Conservation (phyloP, 2,797 vertebrate genomes). For the Scyliorhinus canicula region DNA sequence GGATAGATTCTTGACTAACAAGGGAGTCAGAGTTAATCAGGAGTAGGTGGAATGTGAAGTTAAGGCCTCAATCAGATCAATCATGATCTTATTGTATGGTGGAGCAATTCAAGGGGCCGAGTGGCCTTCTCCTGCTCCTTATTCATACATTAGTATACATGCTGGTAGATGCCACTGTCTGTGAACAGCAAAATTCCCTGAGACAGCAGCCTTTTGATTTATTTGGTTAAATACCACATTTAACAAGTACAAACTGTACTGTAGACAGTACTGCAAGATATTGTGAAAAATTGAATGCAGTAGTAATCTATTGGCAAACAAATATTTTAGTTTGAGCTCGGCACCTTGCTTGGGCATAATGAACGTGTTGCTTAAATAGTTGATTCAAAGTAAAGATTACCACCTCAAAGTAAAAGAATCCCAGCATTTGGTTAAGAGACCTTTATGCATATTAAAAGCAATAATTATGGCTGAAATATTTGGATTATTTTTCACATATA, state of each 20-base stretch:
- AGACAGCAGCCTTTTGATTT: not conserved
- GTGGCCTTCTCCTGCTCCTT: no score
- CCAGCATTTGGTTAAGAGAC: not conserved
- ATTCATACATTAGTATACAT: no score
- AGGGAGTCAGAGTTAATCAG: no score
- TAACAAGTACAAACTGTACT: slow-evolving; percentile 6
- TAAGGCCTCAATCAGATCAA: no score
- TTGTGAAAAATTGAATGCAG: not conserved
- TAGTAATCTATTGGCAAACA: not conserved
- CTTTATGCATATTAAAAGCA: not conserved
- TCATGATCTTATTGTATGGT: no score
- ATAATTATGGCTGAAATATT: not conserved
- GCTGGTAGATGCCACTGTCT: not conserved
- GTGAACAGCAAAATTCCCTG: not conserved
- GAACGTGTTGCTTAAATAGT: not conserved
- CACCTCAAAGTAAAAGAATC: not conserved
- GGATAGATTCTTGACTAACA: no score
- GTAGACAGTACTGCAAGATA: not conserved
- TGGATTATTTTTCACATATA: not conserved
- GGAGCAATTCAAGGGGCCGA: no score
- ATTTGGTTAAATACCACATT: not conserved
- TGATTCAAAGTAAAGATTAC: slow-evolving; percentile 18
- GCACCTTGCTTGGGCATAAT: not conserved
- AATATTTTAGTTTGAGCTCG: not conserved
- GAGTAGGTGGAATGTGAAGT: no score